These are phyloP conservation scores for Lithophane leautieri DNA, from an alignment of 2,888 invertebrate species.

Conservation along the genomic window DNA sequence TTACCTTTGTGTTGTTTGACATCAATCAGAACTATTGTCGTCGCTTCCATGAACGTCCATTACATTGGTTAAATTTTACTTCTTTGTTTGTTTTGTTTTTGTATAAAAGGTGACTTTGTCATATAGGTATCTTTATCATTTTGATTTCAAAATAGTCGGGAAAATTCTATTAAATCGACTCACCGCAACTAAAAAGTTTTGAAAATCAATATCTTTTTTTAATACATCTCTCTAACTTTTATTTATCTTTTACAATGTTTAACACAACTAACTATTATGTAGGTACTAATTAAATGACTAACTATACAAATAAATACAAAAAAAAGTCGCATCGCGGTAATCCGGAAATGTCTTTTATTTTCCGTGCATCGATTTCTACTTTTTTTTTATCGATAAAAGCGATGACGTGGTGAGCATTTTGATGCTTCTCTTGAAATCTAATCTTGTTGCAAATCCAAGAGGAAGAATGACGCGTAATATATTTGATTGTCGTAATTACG, in stretches of 20 bases:
- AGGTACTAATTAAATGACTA: no score
- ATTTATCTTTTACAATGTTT: no score
- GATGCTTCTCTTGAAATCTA: constrained; percentile 16
- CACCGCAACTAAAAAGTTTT: constrained; percentile 1
- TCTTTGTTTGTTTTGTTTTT: constrained; percentile 32
- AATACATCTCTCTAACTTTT: no score
- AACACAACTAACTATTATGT: no score
- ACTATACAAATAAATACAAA: no score
- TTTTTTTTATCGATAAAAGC: constrained; percentile 8
- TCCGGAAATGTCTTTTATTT: neutral
- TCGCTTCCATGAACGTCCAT: constrained; percentile 67
- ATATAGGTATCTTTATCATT: neutral
- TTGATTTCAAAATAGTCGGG: neutral
- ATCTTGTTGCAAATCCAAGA: constrained; percentile 42
- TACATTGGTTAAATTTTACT: constrained; percentile 62
- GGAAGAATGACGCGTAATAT: constrained; percentile 25
- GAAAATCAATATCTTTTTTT: neutral
- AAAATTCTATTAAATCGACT: neutral
- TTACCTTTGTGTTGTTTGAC: constrained; percentile 72
- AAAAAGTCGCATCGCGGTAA: no score
- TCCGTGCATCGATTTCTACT: neutral
- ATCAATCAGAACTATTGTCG: constrained; percentile 70
- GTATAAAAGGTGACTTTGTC: constrained; percentile 7
- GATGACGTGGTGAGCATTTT: constrained; percentile 16
- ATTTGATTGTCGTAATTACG: constrained; percentile 36